Conservation (phyloP, 2,113 vertebrate species). For the Tragelaphus scriptus region DNA sequence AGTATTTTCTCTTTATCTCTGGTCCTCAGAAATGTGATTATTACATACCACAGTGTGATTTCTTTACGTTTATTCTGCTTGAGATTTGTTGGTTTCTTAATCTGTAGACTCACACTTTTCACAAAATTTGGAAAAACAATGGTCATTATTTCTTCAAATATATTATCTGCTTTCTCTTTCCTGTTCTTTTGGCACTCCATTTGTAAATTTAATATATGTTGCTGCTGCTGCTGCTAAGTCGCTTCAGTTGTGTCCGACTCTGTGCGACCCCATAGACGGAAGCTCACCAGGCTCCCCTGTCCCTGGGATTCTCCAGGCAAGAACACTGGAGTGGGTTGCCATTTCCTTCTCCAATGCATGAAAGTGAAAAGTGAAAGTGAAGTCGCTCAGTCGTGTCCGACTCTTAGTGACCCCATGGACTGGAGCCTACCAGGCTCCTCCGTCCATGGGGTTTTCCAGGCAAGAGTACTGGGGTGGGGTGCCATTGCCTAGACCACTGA, state of each 20-base stretch:
- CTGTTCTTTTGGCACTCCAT: background rate
- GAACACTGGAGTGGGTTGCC: too few species aligned
- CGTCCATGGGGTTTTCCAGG: too few species aligned
- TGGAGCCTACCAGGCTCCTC: fast-evolving
- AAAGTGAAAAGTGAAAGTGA: too few species aligned
- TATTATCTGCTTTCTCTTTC: background rate
- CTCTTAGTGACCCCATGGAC: too few species aligned
- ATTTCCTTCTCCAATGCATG: too few species aligned
- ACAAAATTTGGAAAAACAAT: background rate
- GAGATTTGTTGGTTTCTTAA: background rate
- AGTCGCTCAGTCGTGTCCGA: too few species aligned
- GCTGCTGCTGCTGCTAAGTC: too few species aligned
- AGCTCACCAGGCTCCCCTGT: too few species aligned
- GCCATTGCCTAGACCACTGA: background rate
- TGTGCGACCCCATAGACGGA: too few species aligned
- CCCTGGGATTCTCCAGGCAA: too few species aligned
- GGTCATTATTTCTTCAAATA: background rate
- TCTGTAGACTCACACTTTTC: background rate
- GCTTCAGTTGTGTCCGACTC: too few species aligned
- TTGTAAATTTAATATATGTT: background rate
- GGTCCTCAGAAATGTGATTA: background rate
- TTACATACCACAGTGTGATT: background rate
- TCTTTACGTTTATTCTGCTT: background rate
- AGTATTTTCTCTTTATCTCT: background rate
- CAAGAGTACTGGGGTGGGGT: too few species aligned